Conservation (phyloP, 2,888 invertebrate species). For the Artemia sp. region DNA sequence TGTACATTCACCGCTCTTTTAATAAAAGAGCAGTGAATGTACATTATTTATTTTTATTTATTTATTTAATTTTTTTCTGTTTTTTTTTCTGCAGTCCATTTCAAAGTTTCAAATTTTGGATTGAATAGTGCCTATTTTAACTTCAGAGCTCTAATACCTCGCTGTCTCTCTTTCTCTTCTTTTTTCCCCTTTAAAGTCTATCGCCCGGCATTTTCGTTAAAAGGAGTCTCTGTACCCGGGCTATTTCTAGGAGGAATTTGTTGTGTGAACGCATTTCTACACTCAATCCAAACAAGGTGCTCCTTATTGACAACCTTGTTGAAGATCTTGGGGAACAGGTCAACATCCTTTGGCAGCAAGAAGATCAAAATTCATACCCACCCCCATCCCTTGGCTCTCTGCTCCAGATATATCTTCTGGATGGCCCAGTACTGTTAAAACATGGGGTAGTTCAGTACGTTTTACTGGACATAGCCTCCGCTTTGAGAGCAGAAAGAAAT, state of each 20-base stretch:
- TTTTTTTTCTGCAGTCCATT: no score
- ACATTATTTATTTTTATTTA: no score
- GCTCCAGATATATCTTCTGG: neutral
- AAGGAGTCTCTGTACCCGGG: no score
- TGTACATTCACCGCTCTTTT: no score
- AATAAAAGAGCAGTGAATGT: no score
- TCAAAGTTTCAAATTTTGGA: no score
- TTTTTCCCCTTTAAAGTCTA: no score
- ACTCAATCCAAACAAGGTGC: neutral
- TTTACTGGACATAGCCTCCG: neutral
- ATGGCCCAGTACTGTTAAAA: neutral
- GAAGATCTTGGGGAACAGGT: slow-evolving; percentile 4
- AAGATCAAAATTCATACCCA: neutral
- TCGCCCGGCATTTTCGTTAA: no score
- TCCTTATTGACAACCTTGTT: slow-evolving; percentile 1
- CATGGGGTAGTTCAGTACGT: neutral
- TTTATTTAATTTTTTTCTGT: no score
- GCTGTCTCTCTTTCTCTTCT: no score
- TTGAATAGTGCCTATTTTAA: no score
- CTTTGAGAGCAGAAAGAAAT: slow-evolving; percentile 1
- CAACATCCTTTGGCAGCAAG: neutral
- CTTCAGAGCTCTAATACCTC: no score
- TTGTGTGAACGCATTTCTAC: neutral
- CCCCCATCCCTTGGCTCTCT: neutral
- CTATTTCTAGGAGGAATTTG: neutral